Percentiles rank a stretch among this genome's conserved stretches.
phyloP scores from a whole-genome alignment of 2,797 vertebrate species.

The Myotis daubentonii region DNA sequence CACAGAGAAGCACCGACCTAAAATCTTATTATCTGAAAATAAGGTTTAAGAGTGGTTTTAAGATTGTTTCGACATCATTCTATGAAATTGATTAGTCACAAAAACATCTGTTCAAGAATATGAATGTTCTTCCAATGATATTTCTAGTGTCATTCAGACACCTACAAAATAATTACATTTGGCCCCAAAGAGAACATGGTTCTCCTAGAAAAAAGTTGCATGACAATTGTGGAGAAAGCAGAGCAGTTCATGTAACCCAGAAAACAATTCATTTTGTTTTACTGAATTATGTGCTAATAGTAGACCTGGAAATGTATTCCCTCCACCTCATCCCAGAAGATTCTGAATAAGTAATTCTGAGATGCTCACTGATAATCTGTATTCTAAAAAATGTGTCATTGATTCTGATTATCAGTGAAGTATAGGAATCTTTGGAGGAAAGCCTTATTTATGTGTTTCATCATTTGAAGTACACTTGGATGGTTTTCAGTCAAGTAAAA shows the following conservation, averaged over 20 bases:
- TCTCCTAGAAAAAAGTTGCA: not conserved
- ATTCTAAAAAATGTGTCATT: constrained; percentile 8
- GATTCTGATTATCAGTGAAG: not conserved
- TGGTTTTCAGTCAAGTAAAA: not conserved
- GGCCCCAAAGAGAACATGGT: not conserved
- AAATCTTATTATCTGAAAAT: not conserved
- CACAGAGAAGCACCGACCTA: not conserved
- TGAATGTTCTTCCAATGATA: not conserved
- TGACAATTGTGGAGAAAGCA: not conserved
- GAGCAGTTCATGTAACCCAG: not conserved
- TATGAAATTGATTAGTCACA: not conserved
- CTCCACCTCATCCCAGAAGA: not conserved
- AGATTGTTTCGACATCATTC: not conserved
- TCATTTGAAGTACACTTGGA: not conserved
- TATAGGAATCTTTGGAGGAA: not conserved
- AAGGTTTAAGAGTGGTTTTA: not conserved
- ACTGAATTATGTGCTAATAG: not conserved
- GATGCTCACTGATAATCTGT: not conserved
- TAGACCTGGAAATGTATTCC: not conserved
- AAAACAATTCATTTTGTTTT: constrained; percentile 8
- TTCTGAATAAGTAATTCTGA: not conserved
- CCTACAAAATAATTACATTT: not conserved
- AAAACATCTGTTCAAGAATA: not conserved
- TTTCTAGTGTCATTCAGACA: not conserved
- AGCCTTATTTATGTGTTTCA: not conserved